Base-by-base conservation (phyloP, 2,888 invertebrate species). In the Drosophila seclusa region DNA sequence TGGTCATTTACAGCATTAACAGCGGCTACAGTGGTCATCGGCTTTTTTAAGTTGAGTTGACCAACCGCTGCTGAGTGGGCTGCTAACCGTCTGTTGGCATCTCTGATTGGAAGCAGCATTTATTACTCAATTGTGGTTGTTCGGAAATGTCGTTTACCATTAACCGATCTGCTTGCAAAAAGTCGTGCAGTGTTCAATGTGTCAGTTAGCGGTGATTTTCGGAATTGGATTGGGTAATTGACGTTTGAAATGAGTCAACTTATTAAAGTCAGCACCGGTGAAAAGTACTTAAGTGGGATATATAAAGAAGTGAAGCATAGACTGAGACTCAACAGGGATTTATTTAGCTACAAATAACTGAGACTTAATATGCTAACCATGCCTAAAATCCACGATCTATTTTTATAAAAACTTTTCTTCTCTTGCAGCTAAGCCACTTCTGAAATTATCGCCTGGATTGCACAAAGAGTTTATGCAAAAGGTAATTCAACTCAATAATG, bases 131-230 rank as follows among this genome's bases (percentile, higher is more conserved):
- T 73, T 57, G 24, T 36, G 38, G 27, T 34, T 60, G 36, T n/a
- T 55, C n/a, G 38, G 67, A 67, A 64, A 59, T 76, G 78, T 76
- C 80, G 66, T 80, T 80, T 73, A 59, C 81, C 78, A 78, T 73
- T 78, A 68, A 53, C 36, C 68, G 73, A 76, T 72, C 80, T 54
- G 67, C 66, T 55, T 57, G 66, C 48, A 52, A 54, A 73, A 68
- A 87, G 68, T 83, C 86, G 85, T 83, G 82, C 82, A 63, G 54
- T 48, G 63, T 68, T 54, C 32, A 66, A 74, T 58, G 65, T 78
- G 81, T 66, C 81, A 80, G 42, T 64, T 64, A 36, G 29, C 21
- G 67, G 48, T 63, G 67, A 57, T 67, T 76, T 71, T 71, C 40
- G 24, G n/a, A 76, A 75, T 65, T 62, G 58, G 31, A 21, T 76